Percentiles rank a stretch among this genome's conserved stretches.
These are phyloP conservation scores for Noturus placidus DNA, from an alignment of 2,113 vertebrate genomes.

Conservation along the genomic window DNA sequence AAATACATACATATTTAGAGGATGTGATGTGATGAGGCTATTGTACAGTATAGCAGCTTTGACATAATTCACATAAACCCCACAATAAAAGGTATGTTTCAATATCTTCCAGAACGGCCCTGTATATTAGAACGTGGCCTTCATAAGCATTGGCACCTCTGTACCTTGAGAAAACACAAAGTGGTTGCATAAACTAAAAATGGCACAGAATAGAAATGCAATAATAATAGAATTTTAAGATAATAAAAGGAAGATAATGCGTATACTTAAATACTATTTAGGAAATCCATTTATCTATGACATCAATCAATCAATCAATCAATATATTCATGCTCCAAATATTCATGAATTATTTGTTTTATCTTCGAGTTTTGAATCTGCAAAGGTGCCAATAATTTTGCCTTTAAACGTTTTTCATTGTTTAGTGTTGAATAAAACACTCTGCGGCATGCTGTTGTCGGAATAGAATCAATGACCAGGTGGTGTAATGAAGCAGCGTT, in stretches of 20 bases:
- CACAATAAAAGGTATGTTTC: too few species aligned
- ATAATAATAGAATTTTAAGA: too few species aligned
- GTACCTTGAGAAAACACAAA: background rate
- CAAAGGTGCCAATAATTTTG: background rate
- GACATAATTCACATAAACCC: too few species aligned
- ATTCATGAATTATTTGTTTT: background rate
- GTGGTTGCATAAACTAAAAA: background rate
- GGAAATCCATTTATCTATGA: too few species aligned
- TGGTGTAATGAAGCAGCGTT: background rate
- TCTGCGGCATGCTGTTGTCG: background rate
- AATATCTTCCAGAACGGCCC: too few species aligned
- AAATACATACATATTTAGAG: background rate
- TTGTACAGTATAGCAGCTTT: too few species aligned
- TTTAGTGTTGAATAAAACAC: background rate
- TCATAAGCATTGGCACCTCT: background rate
- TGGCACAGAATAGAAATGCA: too few species aligned
- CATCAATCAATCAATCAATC: background rate
- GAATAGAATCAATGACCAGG: background rate
- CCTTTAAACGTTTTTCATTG: background rate
- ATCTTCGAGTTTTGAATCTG: background rate
- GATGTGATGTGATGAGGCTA: too few species aligned
- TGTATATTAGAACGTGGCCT: background rate
- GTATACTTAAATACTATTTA: too few species aligned
- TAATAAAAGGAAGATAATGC: background rate
- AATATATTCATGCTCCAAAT: background rate